Evolutionary conservation across 2,113 vertebrate genomes (phyloP), one percentile per base, ranked within the genome.

Genomic region (Equus quagga): DNA sequence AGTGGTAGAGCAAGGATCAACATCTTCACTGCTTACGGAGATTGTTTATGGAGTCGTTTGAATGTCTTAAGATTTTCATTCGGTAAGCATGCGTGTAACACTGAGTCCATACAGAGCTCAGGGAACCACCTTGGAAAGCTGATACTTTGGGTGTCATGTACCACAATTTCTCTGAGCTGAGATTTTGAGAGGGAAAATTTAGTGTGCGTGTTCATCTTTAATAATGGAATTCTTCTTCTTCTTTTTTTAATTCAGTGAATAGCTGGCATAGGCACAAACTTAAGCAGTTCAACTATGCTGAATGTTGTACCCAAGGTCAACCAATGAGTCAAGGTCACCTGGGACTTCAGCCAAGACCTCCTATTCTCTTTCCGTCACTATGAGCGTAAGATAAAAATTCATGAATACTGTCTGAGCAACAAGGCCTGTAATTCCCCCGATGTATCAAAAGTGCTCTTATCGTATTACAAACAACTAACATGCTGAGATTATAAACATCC

Each of bases 371-470:
- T 97, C 81, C 75, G 49, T 91, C 92, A 65, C 90, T 88, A 67
- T 28, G 58, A 96, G 67, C 90, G 89, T 46, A 54, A 97, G 85
- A 95, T 89, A 92, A 97, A 95, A 96, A 73, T 49, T 69, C 91
- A 97, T 94, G 97, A 98, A 97, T 54, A 92, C 69, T 87, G 96
- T 96, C 96, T 95, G 91, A 93, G 95, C 92, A 92, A 0, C 44
- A 92, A 82, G 88, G 73, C 93, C 90, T 97, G 91, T 76, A 23
- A 64, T 91, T 97, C 95, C 82, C 86, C 73, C 67, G 90, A 89
- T 49, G 95, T 65, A 97, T 93, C 97, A 98, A 98, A 98, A 98
- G 98, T 89, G 64, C 87, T 92, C 98, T 99, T 99, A 98, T 98
- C 98, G 93, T 36, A 98, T 67, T 82, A 94, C 98, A 98, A 98